Evolutionary conservation across 2,113 vertebrate genomes (phyloP), one percentile per base, ranked within the genome.

Genomic region (Equus quagga): DNA sequence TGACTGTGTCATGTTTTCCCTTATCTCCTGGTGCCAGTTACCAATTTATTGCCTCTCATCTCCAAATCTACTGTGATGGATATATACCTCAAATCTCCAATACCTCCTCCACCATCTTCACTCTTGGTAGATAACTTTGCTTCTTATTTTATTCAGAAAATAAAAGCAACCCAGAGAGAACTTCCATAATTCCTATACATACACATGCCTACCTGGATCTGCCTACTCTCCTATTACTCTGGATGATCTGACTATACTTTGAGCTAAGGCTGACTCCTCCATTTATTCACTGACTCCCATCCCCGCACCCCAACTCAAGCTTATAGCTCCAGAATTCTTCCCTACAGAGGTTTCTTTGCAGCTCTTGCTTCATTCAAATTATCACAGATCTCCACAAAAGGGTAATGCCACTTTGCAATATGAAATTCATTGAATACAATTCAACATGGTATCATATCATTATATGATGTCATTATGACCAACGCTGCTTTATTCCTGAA

Each of bases 71-170:
- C 33, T 46, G 56, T 15, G 24, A 84, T 21, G 23, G 31, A 75
- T 81, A 62, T 9, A 33, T 28, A 85, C 10, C 19, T 84, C 28
- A 89, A 33, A 51, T 41, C 49, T 89, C 51, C 46, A 41, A 14
- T 76, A 58, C 11, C 8, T 54, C 3, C 0, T 23, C 41, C 8
- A 76, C 73, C 13, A 17, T 67, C 62, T 46, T 89, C 73, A 81
- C 58, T 41, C 54, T 92, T 76, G 67, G 8, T 51, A 51, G 70
- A 41, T 73, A n/a, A 65, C 24, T 19, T 94, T 87, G 64, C 62
- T 58, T 83, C 65, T 91, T 92, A 67, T 70, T 75, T 96, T 73
- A 84, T 79, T 76, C n/a, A 83, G 72, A 75, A 89, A 85, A 80
- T 26, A 36, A 94, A 75, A 88, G 28, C 46, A 56, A 80, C 28